Evolutionary conservation across 2,888 invertebrate genomes (phyloP).

Genomic region (Melinaea menophilus): DNA sequence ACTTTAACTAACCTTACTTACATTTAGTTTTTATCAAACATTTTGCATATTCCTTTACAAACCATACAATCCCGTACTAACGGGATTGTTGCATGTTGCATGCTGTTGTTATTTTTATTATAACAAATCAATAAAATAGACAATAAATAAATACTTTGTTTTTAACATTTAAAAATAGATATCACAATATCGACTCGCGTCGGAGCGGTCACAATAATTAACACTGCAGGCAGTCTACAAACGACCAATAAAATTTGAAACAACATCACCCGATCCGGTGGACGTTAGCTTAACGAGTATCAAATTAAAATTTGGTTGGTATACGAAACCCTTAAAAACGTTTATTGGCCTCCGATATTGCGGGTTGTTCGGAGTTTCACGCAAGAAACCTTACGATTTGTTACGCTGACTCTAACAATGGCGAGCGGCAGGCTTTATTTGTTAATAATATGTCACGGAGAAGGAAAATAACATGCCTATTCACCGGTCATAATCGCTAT

Average conservation of each 20-base stretch:
- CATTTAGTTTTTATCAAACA: slow-evolving; percentile 2
- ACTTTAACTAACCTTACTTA: slow-evolving; percentile 7
- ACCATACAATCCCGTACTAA: neutral
- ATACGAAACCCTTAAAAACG: slow-evolving; percentile 45
- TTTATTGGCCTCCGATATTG: slow-evolving; percentile 40
- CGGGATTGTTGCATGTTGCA: neutral
- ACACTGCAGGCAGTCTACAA: slow-evolving; percentile 14
- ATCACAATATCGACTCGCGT: neutral
- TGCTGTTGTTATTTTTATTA: no score
- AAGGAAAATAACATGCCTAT: slow-evolving; percentile 64
- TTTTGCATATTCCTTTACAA: neutral
- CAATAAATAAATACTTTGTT: neutral
- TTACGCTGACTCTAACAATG: slow-evolving; percentile 56
- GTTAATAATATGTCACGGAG: slow-evolving; percentile 67
- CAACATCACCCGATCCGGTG: slow-evolving; percentile 30
- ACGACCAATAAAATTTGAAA: slow-evolving; percentile 28
- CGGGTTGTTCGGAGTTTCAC: slow-evolving; percentile 47
- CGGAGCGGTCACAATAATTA: slow-evolving; percentile 3
- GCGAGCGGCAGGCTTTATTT: slow-evolving; percentile 64
- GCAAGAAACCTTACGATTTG: slow-evolving; percentile 57
- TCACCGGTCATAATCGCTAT: slow-evolving; percentile 48
- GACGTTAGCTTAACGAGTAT: slow-evolving; percentile 51
- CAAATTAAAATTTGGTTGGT: slow-evolving; percentile 52
- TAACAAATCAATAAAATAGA: neutral
- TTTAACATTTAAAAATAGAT: neutral